Base-by-base conservation (phyloP, 2,888 invertebrate genomes). In the Conus canariensis region DNA sequence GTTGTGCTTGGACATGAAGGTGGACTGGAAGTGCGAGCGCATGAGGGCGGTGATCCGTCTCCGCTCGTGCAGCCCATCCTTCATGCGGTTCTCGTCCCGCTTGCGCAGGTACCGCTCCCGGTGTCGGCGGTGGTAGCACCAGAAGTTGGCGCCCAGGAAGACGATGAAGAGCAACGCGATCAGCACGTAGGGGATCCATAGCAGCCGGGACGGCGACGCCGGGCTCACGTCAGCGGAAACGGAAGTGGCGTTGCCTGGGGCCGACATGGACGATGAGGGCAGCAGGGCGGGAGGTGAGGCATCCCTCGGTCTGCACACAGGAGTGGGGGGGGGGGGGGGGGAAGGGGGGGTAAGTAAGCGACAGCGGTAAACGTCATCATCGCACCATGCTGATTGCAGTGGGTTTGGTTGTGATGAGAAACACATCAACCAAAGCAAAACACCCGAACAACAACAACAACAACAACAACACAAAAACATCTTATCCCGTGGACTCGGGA, bases 151-250 rank as follows among this genome's bases (percentile, higher is more conserved):
- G 19, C 91, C 93, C 60, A 94, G 90, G 86, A 93, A 93, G 25
- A 89, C 90, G 74, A 94, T 74, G 88, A 93, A 94, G 64, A 92
- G 90, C 3, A 92, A 83, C 2, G 93, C 93, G 60, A 94, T 94
- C 25, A 92, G 70, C 59, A 94, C 92, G 87, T 94, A 93, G 22
- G 94, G 94, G 89, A 94, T 88, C 94, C 94, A 94, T 91, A 94
- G 90, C 67, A 92, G 92, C 80, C 89, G n/a, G 19, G 19, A n/a
- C n/a, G 85, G 5, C 19, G 89, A 45, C 56, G 58, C 14, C 9
- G 89, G 2, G 58, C 85, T 12, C 58, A 58, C 82, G 56, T 56
- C 82, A 19, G 58, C 56, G 82, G 82, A 56, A n/a, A 22, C 88
- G 56, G 58, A 56, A 58, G 88, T 22, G 59, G n/a, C 58, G 74